Evolutionary conservation across 1,140 invertebrate species (phyloP).

Genomic region (Drosophila lini): DNA sequence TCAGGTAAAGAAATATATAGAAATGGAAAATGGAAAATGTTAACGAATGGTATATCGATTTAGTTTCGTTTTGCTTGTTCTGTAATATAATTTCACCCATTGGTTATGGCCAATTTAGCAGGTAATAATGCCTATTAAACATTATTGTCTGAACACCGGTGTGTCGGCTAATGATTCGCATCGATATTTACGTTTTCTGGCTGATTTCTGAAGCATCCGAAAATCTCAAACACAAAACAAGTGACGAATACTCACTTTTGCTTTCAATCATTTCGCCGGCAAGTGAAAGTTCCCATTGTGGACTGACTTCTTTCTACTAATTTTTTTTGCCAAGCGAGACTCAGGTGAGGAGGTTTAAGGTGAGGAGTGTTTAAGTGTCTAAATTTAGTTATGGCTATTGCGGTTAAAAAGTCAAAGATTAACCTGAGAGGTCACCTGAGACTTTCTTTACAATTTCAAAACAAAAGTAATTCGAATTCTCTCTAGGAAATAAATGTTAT

Average conservation of each 20-base stretch:
- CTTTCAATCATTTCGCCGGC: slow-evolving; percentile 65
- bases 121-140: slow-evolving; percentile 14
- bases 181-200: slow-evolving; percentile 27
- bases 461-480: neutral
- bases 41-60: slow-evolving; percentile 22
- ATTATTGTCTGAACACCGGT: slow-evolving; percentile 38
- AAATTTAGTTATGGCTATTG: slow-evolving; percentile 18
- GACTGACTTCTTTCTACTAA: slow-evolving; percentile 59
- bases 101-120: slow-evolving; percentile 48
- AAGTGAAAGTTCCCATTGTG: slow-evolving; percentile 65
- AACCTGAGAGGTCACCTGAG: slow-evolving; percentile 11
- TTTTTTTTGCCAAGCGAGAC: slow-evolving; percentile 39
- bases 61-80: slow-evolving; percentile 14
- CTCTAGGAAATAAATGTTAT: slow-evolving; percentile 1
- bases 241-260: slow-evolving; percentile 46
- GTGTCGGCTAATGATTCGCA: slow-evolving; percentile 55
- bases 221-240: slow-evolving; percentile 24
- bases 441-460: slow-evolving; percentile 16
- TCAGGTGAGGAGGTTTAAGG: slow-evolving; percentile 2
- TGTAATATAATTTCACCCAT: slow-evolving; percentile 33
- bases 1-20: neutral
- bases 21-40: neutral
- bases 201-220: slow-evolving; percentile 28
- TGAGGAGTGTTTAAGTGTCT: neutral
- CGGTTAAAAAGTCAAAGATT: slow-evolving; percentile 28